Conservation (phyloP, 2,888 invertebrate genomes). For the Autographa gamma region DNA sequence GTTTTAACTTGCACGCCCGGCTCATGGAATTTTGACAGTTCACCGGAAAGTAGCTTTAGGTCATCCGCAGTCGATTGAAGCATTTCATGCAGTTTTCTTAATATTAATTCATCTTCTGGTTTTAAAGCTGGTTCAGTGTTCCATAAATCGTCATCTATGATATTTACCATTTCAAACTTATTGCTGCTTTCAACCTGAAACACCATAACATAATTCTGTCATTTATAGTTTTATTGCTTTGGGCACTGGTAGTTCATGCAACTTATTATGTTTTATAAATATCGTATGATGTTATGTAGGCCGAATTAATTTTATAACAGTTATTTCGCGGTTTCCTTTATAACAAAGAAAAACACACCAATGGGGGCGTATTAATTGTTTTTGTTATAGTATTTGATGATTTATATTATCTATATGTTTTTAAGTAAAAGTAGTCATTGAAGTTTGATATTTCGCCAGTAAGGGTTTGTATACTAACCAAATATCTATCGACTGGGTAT, state of each 20-base stretch:
- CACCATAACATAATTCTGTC: slow-evolving; percentile 7
- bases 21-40: slow-evolving; percentile 77
- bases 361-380: no score
- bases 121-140: slow-evolving; percentile 79
- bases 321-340: no score
- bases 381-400: no score
- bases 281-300: not conserved
- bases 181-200: slow-evolving; percentile 85
- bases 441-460: no score
- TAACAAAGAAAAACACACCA: no score
- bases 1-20: slow-evolving; percentile 76
- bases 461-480: slow-evolving; percentile 70
- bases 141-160: slow-evolving; percentile 84
- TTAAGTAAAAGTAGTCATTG: no score
- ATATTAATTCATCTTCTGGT: slow-evolving; percentile 84
- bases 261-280: not conserved
- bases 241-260: not conserved
- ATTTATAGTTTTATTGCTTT: not conserved
- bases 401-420: not conserved
- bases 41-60: slow-evolving; percentile 82
- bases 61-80: slow-evolving; percentile 85
- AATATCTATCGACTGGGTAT: slow-evolving; percentile 87
- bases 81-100: slow-evolving; percentile 84
- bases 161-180: slow-evolving; percentile 82
- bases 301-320: no score